Percentiles rank a stretch among this genome's conserved stretches.
phyloP scores from a whole-genome alignment of 92 coral and sea anemone species.

The Porites cylindrica region DNA sequence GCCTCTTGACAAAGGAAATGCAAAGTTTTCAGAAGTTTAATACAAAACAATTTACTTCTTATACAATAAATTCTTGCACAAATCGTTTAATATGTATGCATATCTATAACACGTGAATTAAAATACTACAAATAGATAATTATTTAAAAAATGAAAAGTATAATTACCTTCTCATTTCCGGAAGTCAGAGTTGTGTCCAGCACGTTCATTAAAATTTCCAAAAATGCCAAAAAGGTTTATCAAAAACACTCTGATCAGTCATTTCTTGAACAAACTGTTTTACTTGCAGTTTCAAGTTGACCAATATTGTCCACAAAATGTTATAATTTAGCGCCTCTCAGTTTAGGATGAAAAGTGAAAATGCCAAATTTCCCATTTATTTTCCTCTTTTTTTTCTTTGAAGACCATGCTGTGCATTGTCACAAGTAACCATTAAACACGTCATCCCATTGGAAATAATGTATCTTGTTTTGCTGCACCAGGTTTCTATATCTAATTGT shows the following conservation, averaged over 20 bases:
- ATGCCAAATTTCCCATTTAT: background rate
- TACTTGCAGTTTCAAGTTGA: background rate
- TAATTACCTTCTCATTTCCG: background rate
- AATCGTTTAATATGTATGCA: background rate
- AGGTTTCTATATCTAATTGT: background rate
- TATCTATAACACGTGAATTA: background rate
- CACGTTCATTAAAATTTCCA: background rate
- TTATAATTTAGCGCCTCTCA: background rate
- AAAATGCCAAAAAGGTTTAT: background rate
- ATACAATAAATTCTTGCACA: background rate
- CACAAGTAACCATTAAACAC: background rate
- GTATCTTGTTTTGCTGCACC: background rate
- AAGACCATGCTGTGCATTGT: background rate
- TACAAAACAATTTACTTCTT: constrained; percentile 9
- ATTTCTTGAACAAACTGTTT: background rate
- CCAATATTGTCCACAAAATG: background rate
- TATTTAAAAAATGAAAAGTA: background rate
- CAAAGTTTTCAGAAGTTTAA: constrained; percentile 4
- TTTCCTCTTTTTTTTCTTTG: background rate
- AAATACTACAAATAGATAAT: constrained; percentile 2
- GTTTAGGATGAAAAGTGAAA: background rate
- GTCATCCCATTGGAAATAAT: background rate
- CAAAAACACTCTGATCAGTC: background rate
- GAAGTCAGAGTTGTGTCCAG: background rate
- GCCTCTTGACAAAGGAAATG: background rate